Base-by-base conservation (phyloP, 2,797 vertebrate genomes). In the Mormyrus proboscirostris region DNA sequence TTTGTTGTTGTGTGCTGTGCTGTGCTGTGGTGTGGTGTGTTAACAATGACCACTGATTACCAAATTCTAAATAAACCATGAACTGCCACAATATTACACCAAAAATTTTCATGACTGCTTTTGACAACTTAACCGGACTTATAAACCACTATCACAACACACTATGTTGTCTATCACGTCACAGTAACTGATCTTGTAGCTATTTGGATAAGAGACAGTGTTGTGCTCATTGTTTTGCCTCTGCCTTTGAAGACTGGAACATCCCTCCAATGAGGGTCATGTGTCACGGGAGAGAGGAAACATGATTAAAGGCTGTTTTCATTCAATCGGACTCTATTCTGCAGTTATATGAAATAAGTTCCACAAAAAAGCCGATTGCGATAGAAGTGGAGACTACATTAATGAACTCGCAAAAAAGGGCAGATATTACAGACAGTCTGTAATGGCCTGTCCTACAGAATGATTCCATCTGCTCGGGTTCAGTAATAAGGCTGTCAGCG, bases 401-500 rank as follows among this genome's bases (percentile, higher is more conserved):
- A 84, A 89, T 89, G 73, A 89, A 84, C 69, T 88, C 51, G 7
- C 50, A 57, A 83, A 51, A 59, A 59, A 47, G 88, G 50, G 49
- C 38, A 41, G 33, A 76, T 76, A 76, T 76, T 76, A 76, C 69
- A 76, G 65, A 19, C 82, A 53, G 76, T 41, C 76, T 22, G 25
- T 89, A 89, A 85, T 85, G 49, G 79, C 38, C 82, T 47, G 79
- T 57, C 47, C 82, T 47, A 41, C 69, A 57, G 86, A 69, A 87
- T 57, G 33, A 22, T 73, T 62, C 53, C n/a, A 33, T 88, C 41
- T 51, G 44, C 65, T 79, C 33, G 55, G n/a, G 29, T 84, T 49
- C 87, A 83, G 79, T 88, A 90, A 90, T 90, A 90, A 84, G 76
- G 57, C 89, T 90, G 76, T 85, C 89, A 88, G 51, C 22, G 22